Conservation (phyloP, 2,797 vertebrate species). For the Pseudopleuronectes americanus region DNA sequence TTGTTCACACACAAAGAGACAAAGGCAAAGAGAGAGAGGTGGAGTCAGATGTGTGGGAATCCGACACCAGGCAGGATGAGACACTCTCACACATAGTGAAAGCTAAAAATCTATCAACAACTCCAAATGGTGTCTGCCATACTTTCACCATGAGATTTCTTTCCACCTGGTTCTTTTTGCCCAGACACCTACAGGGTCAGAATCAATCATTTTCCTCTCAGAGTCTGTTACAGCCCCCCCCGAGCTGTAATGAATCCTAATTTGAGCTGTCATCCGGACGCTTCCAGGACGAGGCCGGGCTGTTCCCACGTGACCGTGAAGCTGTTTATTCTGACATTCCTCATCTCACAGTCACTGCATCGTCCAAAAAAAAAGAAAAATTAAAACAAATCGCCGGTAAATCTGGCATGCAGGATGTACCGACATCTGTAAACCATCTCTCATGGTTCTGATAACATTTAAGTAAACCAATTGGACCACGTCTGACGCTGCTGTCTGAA, state of each 20-base stretch:
- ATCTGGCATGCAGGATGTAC: conserved; percentile 4
- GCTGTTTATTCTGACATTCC: conserved; percentile 8
- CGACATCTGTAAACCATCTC: background rate
- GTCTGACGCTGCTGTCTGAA: too few relatives aligned
- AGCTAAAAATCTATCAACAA: conserved; percentile 46
- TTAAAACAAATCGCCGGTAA: background rate
- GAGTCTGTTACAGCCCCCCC: conserved; percentile 16
- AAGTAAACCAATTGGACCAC: too few relatives aligned
- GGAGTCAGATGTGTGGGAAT: conserved; percentile 19
- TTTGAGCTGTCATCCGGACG: conserved; percentile 45
- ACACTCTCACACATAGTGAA: conserved; percentile 48
- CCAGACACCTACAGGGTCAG: conserved; percentile 45
- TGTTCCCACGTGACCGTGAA: conserved; percentile 24
- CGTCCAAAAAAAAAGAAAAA: conserved; percentile 4
- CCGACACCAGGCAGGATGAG: conserved; percentile 12
- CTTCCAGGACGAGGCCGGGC: conserved; percentile 26
- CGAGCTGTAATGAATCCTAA: conserved; percentile 56
- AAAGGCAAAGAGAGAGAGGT: too few relatives aligned
- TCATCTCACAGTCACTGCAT: conserved; percentile 8
- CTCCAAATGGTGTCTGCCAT: conserved; percentile 41
- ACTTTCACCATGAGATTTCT: conserved; percentile 27
- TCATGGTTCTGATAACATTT: background rate
- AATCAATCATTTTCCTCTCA: conserved; percentile 59
- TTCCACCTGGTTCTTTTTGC: conserved; percentile 14
- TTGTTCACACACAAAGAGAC: background rate